A percentile compares a stretch with the other conserved stretches of the same genome.
Conservation (phyloP, 2,113 vertebrate genomes). For the Cichladusa arquata region DNA sequence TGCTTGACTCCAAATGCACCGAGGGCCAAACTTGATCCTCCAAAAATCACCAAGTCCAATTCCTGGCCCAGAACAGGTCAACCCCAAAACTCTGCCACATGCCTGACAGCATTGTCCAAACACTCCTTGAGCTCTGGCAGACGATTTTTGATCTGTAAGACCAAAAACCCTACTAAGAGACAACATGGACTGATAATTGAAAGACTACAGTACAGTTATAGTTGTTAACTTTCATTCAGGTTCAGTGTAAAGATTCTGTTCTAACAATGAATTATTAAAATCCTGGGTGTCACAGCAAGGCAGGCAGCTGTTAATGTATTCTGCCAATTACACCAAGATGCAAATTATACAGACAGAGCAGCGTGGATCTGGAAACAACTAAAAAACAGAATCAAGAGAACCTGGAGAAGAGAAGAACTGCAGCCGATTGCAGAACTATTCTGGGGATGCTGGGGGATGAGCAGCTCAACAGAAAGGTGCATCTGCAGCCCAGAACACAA, state of each 20-base stretch:
- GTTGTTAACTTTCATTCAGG: neutral
- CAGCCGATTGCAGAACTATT: neutral
- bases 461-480: neutral
- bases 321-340: conserved; percentile 17
- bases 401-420: neutral
- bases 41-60: neutral
- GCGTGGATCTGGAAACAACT: neutral
- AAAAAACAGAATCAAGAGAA: neutral
- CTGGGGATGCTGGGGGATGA: neutral
- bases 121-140: neutral
- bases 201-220: neutral
- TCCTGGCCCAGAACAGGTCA: neutral
- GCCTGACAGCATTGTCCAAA: neutral
- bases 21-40: neutral
- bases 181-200: neutral
- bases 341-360: conserved; percentile 59
- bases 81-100: neutral
- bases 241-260: neutral
- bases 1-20: too few relatives aligned
- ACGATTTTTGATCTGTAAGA: neutral
- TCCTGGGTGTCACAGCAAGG: conserved; percentile 31
- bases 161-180: neutral
- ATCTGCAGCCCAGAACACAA: neutral
- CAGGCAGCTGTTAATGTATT: conserved; percentile 42
- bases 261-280: conserved; percentile 65